Conservation (phyloP, 1,140 invertebrate species). For the Ips nitidus region DNA sequence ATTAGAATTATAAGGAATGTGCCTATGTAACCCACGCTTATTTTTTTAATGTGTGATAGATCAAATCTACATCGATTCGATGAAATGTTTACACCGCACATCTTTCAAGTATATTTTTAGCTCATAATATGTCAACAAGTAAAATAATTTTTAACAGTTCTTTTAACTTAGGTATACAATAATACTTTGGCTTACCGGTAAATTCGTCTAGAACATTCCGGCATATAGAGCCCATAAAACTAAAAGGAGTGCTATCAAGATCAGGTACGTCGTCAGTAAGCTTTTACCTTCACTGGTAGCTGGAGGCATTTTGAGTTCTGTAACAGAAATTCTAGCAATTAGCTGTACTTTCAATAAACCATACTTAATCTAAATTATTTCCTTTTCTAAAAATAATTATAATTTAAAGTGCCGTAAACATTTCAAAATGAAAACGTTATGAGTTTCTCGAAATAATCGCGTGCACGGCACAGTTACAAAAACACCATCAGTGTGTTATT, state of each 20-base stretch:
- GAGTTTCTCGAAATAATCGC: background rate
- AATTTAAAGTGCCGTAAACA: slow-evolving; percentile 1
- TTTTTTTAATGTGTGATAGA: no score
- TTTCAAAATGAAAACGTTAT: background rate
- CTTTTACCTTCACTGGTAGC: slow-evolving; percentile 41
- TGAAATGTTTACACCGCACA: no score
- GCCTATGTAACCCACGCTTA: no score
- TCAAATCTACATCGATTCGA: no score
- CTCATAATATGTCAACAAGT: no score
- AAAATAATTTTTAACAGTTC: no score
- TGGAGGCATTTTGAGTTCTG: slow-evolving; percentile 27
- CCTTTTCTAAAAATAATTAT: background rate
- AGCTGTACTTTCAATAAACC: background rate
- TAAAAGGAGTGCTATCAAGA: slow-evolving; percentile 41
- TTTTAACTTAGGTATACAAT: no score
- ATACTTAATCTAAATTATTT: background rate
- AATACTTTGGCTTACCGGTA: no score
- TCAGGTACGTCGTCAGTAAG: slow-evolving; percentile 44
- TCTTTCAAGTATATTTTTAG: no score
- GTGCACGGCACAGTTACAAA: no score
- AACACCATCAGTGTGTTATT: no score
- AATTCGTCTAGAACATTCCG: slow-evolving; percentile 33
- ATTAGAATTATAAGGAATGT: no score
- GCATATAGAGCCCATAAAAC: slow-evolving; percentile 43
- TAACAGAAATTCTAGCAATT: slow-evolving; percentile 4